Evolutionary conservation across 2,797 vertebrate species (phyloP), one percentile per base, ranked within the genome.

Genomic region (Orestias chungarensis): DNA sequence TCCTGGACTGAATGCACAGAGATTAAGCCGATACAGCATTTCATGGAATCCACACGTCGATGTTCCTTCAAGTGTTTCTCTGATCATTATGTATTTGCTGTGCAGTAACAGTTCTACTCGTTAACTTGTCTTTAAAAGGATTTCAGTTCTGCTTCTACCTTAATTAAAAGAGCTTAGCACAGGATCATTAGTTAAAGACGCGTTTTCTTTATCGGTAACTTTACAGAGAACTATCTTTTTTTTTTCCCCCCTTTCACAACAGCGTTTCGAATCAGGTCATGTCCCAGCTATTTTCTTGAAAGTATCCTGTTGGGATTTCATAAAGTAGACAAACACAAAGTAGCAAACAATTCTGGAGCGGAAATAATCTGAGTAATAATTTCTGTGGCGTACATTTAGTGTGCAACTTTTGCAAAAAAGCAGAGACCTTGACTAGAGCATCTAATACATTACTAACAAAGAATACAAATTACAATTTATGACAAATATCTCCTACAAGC

Each of bases 1-100:
- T 33, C 68, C 33, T 85, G 57, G 68, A 70, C 52, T 66, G 15
- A 25, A 74, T 69, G 47, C 68, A 76, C 75, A 71, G 46, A 80
- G 47, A 77, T 84, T 18, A 81, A 71, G 61, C 6, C 61, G 7
- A 52, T 17, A 38, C 57, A 14, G 4, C 14, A 20, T 42, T 62
- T 40, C 6, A 62, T 62, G 0, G 14, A 62, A 42, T 62, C 6
- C 59, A 62, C 59, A 38, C 33, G 23, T 12, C 20, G 11, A 40
- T 15, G 35, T 42, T 62, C 11, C 33, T 62, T 62, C 25, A 17
- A 42, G 35, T 62, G 59, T 62, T 62, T 62, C 23, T 62, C 12
- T 62, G 23, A 62, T 35, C 59, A 12, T 42, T 40, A 25, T 15
- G 59, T 62, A 62, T 62, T 62, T 62, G 59, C 59, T 11, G 12